Conservation (phyloP, 2,888 invertebrate genomes). For the Falcaria lacertinaria region DNA sequence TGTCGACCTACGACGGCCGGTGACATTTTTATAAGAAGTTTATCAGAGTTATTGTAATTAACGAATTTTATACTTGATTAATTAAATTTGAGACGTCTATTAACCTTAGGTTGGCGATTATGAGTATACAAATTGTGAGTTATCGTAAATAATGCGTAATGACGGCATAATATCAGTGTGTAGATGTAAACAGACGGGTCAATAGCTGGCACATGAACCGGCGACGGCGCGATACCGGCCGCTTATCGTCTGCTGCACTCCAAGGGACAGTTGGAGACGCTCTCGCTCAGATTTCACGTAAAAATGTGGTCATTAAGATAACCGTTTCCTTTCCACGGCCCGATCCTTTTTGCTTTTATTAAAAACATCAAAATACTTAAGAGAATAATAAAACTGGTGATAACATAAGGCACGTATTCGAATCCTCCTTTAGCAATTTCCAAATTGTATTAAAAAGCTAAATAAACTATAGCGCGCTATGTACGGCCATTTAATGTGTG, state of each 20-base stretch:
- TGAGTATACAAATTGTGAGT: conserved; percentile 56
- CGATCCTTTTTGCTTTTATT: conserved; percentile 62
- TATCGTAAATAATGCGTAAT: conserved; percentile 58
- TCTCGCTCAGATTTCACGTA: conserved; percentile 73
- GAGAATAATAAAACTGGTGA: conserved; percentile 50
- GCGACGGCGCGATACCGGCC: conserved; percentile 45
- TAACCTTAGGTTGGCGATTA: conserved; percentile 61
- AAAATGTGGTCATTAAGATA: conserved; percentile 74
- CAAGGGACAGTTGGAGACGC: conserved; percentile 57
- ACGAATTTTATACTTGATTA: conserved; percentile 34
- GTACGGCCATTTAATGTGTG: not conserved
- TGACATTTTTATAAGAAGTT: not conserved
- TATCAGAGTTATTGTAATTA: conserved; percentile 28
- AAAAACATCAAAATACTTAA: conserved; percentile 53
- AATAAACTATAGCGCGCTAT: not conserved
- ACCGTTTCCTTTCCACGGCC: conserved; percentile 70
- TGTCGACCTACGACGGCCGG: conserved; percentile 9
- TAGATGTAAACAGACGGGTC: conserved; percentile 69
- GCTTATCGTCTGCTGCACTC: conserved; percentile 68
- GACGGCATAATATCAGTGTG: conserved; percentile 39
- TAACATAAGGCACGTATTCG: conserved; percentile 12
- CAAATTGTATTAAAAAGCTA: not conserved
- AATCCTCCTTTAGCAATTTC: not conserved
- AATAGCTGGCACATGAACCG: conserved; percentile 74
- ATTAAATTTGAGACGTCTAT: conserved; percentile 67